A percentile compares a stretch with the other conserved stretches of the same genome.
Evolutionary conservation across 2,797 vertebrate genomes (phyloP).

Genomic region (Aphelocoma californica): DNA sequence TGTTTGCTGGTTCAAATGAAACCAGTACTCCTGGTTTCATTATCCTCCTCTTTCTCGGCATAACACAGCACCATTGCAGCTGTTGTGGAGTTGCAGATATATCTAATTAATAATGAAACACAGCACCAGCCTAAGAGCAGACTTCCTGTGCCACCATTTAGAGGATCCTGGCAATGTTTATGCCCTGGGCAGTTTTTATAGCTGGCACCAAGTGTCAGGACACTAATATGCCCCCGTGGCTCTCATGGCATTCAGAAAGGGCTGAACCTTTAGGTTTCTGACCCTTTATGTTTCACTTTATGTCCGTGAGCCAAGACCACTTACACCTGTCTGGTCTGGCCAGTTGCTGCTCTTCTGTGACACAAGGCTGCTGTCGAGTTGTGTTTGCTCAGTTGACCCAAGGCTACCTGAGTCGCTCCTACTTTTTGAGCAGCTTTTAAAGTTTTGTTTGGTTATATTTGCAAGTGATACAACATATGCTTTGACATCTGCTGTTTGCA

Average conservation of each 20-base stretch:
- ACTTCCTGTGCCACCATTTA: background rate
- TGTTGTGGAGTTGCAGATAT: background rate
- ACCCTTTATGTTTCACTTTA: background rate
- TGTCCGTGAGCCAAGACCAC: background rate
- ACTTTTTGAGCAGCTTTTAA: background rate
- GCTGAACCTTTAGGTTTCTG: background rate
- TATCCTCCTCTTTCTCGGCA: background rate
- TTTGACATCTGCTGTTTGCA: background rate
- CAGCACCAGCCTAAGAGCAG: background rate
- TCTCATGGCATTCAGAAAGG: background rate
- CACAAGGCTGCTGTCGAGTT: background rate
- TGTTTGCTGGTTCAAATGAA: background rate
- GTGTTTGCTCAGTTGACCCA: background rate
- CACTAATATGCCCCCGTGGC: background rate
- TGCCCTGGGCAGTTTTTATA: background rate
- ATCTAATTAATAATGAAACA: background rate
- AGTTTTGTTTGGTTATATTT: background rate
- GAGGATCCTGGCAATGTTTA: background rate
- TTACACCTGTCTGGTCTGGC: background rate
- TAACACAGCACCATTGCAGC: background rate
- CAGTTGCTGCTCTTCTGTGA: background rate
- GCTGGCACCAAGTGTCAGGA: background rate
- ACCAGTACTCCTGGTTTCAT: background rate
- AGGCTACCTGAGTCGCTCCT: background rate
- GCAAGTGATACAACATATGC: background rate